Base-by-base conservation (phyloP, 2,113 vertebrate species). In the Hippocampus mohnikei region DNA sequence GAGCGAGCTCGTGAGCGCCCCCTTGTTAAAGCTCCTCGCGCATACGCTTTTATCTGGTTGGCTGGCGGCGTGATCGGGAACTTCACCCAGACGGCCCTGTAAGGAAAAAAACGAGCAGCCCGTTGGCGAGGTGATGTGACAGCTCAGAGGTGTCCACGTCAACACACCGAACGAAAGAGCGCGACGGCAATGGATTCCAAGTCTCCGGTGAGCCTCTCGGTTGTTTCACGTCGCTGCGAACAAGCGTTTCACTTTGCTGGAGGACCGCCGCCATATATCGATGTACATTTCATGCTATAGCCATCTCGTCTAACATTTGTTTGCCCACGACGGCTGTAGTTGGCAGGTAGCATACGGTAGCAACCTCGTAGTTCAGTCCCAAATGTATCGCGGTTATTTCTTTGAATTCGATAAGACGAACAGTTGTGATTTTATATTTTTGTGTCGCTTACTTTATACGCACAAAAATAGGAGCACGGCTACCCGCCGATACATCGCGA, bases 121-220 rank as follows among this genome's bases (percentile, higher is more conserved):
- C n/a, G n/a, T 56, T 25, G 23, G 55, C 23, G n/a, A 58, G 12
- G 55, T 27, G 55, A 76, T 85, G 89, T 93, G 92, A 93, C 92
- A 93, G 91, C 90, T 91, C 87, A 88, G 86, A 81, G 72, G 88
- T 90, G 91, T 92, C 92, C 92, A 93, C 92, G 92, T 93, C 92
- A 92, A 93, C 92, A 93, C 87, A 85, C 65, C 69, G 78, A 84
- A 67, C 72, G 71, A 87, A 77, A 66, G 12, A 72, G 59, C 9
- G 70, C 78, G 10, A 81, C 82, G 82, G 85, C 83, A 80, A 93
- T 93, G 92, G 92, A 93, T 80, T 89, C 88, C 80, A 41, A 81
- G 82, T 87, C 89, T 88, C 88, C 84, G 92, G 92, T 93, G 84
- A 89, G 91, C 48, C n/a, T 72, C 58, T 62, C 21, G 70, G 29